Percentiles rank a stretch among this genome's conserved stretches.
Conservation (phyloP, 2,113 vertebrate species). For the Gobius niger region DNA sequence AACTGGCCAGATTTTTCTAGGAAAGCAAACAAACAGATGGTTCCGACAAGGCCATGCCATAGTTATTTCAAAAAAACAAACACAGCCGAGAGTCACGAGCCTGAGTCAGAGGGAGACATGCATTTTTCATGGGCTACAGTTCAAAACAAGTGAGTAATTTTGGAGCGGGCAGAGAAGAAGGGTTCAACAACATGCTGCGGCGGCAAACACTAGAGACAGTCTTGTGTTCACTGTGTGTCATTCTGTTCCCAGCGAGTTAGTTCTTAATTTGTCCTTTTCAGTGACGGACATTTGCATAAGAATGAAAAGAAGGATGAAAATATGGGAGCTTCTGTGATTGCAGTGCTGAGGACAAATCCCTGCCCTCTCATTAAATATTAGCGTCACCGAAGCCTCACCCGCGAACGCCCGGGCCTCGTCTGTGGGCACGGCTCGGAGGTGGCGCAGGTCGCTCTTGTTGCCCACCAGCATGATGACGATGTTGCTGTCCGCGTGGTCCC, state of each 20-base stretch:
- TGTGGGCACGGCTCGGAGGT: conserved; percentile 95
- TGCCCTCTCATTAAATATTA: no score
- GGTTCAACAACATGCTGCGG: no score
- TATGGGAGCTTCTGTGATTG: no score
- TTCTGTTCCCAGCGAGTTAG: no score
- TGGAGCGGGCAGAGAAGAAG: not conserved
- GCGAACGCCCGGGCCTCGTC: conserved; percentile 98
- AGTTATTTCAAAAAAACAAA: not conserved
- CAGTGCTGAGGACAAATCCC: no score
- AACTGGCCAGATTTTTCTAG: no score
- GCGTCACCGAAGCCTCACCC: conserved; percentile 66
- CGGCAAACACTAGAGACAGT: no score
- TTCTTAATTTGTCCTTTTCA: no score
- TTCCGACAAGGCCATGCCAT: not conserved
- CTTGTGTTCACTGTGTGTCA: no score
- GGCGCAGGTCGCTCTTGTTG: conserved; percentile 97
- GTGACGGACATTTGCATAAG: no score
- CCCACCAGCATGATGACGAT: conserved; percentile 99
- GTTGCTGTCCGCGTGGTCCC: conserved; percentile 97
- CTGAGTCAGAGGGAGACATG: not conserved
- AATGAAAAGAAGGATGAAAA: no score
- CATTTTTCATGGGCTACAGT: not conserved
- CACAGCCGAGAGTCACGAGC: not conserved
- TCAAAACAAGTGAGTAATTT: not conserved
- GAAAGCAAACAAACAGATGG: no score